phyloP scores from a whole-genome alignment of 2,888 invertebrate species.

The Ceraclea dissimilis region DNA sequence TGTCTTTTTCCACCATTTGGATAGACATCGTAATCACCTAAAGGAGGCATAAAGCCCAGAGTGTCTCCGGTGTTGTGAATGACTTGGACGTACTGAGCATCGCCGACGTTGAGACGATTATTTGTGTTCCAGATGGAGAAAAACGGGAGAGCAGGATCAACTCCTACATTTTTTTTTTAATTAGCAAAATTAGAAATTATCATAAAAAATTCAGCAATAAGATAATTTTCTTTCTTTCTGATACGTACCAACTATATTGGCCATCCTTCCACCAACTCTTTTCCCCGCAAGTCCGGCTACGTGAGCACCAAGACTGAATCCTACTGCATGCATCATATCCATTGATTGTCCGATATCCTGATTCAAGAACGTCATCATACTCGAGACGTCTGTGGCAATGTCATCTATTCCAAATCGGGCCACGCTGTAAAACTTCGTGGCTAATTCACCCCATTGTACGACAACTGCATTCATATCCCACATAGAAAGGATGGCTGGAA shows the following conservation, averaged over 20 bases:
- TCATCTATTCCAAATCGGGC: neutral
- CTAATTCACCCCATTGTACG: slow-evolving; percentile 6
- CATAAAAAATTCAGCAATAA: too few relatives aligned
- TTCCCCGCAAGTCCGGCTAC: slow-evolving; percentile 7
- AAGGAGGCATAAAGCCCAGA: slow-evolving; percentile 47
- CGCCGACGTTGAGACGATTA: slow-evolving; percentile 48
- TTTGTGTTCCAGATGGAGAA: slow-evolving; percentile 46
- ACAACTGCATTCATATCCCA: slow-evolving; percentile 9
- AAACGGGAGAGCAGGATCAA: slow-evolving; percentile 53
- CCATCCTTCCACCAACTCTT: neutral
- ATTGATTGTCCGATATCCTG: neutral
- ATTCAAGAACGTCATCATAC: neutral
- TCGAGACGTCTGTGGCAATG: neutral
- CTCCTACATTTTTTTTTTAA: slow-evolving; percentile 33
- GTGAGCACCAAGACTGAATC: slow-evolving; percentile 12
- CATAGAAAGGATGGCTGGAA: neutral
- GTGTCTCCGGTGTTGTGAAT: slow-evolving; percentile 56
- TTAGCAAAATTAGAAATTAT: too few relatives aligned
- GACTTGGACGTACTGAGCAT: slow-evolving; percentile 54
- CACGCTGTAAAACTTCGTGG: neutral
- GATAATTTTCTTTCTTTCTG: neutral
- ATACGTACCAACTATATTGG: slow-evolving; percentile 8
- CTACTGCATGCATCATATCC: slow-evolving; percentile 3
- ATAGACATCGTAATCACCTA: slow-evolving; percentile 56
- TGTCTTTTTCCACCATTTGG: slow-evolving; percentile 53